Base-by-base conservation (phyloP, 2,888 invertebrate species). In the Magallana nippona region DNA sequence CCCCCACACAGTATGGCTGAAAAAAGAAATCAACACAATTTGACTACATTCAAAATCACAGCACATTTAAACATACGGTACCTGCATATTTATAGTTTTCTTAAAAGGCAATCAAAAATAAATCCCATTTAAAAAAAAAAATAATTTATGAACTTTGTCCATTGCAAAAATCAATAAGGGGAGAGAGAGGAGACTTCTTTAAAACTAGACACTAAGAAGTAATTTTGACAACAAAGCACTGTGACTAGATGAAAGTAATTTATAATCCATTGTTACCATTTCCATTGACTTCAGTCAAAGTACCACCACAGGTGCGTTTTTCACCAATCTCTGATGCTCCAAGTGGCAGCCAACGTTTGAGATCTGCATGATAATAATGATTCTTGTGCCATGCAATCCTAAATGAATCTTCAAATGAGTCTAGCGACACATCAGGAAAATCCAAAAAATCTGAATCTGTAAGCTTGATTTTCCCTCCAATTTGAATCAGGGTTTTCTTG, bases 241-340 rank as follows among this genome's bases (percentile, higher is more conserved):
- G 62, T n/a, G 17, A n/a, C 19, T n/a, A 60, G 5, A 60, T 60
- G 62, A n/a, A 17, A 71, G 22, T 13, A 27, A 19, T 22, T 44
- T 0, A 44, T 44, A 8, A 44, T 44, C 44, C 44, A 44, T 44
- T 55, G 22, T 19, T 82, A 78, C 82, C 82, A 78, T 60, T 78
- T 17, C 87, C 89, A 78, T 88, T 89, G 13, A 88, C 84, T 78
- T 88, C 89, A 56, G 88, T 88, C 83, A 87, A 80, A 55, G 83
- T 84, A 56, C 85, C 85, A 79, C 88, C 87, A 13, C 88, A 88
- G 19, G 78, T 55, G 13, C 82, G 80, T 27, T 22, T 58, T 44
- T 84, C 86, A 22, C 84, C 71, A 79, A 82, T 84, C 55, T 78
- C 60, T 27, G 63, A 58, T 32, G 55, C 44, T 11, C 89, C 88